Conservation (phyloP, 2,113 vertebrate species). For the Clinocottus analis region DNA sequence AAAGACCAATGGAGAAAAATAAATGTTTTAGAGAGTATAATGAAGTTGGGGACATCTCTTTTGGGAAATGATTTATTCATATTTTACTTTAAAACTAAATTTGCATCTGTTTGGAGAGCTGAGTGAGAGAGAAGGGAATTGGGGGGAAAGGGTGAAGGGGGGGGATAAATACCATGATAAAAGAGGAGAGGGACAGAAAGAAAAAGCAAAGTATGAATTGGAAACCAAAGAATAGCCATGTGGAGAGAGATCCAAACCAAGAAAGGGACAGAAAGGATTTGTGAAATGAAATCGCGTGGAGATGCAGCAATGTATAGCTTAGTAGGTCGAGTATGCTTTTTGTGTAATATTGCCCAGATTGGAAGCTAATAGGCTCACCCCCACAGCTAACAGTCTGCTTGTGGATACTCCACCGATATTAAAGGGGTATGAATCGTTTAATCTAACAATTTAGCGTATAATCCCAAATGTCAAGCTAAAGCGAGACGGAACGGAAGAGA, state of each 20-base stretch:
- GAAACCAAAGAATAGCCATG: conserved; percentile 27
- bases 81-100: too few species aligned
- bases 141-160: too few species aligned
- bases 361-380: conserved; percentile 12
- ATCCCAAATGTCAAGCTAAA: not conserved
- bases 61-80: too few species aligned
- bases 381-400: not conserved
- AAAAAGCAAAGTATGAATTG: conserved; percentile 15
- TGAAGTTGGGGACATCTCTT: too few species aligned
- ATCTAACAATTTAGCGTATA: not conserved
- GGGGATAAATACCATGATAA: conserved; percentile 29
- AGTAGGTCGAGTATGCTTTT: not conserved
- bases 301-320: not conserved
- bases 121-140: conserved; percentile 34
- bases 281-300: conserved; percentile 24
- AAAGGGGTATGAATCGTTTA: not conserved
- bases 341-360: conserved; percentile 2
- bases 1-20: too few species aligned
- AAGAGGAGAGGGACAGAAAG: conserved; percentile 37
- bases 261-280: conserved; percentile 11
- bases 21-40: too few species aligned
- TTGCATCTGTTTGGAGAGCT: conserved; percentile 63
- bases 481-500: not conserved
- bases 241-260: conserved; percentile 14
- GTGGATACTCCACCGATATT: not conserved